phyloP scores from a whole-genome alignment of 2,113 vertebrate species.

The Rhegmatorhina hoffmannsi region DNA sequence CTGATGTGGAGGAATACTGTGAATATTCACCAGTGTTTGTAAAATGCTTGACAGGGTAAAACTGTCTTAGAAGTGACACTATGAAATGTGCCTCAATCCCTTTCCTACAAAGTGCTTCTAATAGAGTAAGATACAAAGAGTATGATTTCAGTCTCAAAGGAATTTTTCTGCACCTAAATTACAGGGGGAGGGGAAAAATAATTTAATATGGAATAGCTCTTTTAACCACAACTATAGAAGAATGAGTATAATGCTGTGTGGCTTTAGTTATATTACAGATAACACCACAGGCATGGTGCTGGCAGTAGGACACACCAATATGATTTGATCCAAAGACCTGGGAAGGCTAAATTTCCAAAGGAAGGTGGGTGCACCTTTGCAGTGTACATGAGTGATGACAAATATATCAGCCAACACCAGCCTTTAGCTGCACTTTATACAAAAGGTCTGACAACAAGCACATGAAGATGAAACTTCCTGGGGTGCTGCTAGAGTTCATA shows the following conservation, averaged over 20 bases:
- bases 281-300: neutral
- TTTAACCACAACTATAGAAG: constrained; percentile 15
- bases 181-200: neutral
- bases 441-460: neutral
- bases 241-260: neutral
- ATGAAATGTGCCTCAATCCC: neutral
- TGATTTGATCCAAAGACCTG: neutral
- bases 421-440: constrained; percentile 10
- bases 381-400: neutral
- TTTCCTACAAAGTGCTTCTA: neutral
- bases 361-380: neutral
- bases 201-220: neutral
- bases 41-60: constrained; percentile 11
- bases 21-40: neutral
- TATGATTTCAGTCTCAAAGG: neutral
- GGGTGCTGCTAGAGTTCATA: constrained; percentile 6
- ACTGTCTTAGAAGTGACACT: neutral
- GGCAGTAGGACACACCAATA: neutral
- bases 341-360: neutral
- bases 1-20: neutral
- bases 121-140: neutral
- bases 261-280: neutral
- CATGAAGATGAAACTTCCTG: neutral
- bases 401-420: neutral
- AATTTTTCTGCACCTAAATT: constrained; percentile 21